Conservation (phyloP, 1,140 invertebrate genomes). For the Aradophagus sp. region DNA sequence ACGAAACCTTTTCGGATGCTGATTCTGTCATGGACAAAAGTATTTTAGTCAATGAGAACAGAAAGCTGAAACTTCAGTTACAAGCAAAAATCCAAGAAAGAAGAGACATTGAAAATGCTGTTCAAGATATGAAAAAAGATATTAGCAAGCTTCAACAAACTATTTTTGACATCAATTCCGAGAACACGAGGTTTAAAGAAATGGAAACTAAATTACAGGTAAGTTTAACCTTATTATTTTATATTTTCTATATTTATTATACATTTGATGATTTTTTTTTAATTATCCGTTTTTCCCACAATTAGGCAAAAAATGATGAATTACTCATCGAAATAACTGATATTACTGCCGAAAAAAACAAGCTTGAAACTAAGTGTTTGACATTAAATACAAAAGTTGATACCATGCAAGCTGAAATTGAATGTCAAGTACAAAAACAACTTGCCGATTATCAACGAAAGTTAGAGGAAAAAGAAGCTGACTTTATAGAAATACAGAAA, state of each 20-base stretch:
- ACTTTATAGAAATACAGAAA: too few species aligned
- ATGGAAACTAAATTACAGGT: conserved; percentile 9
- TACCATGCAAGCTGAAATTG: too few species aligned
- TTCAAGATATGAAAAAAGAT: conserved; percentile 60
- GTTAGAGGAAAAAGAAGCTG: too few species aligned
- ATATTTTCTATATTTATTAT: not conserved
- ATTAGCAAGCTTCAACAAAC: conserved; percentile 63
- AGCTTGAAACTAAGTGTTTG: too few species aligned
- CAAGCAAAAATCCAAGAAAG: conserved; percentile 58
- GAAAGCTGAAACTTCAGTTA: conserved; percentile 54
- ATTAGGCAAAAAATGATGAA: too few species aligned
- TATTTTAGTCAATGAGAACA: conserved; percentile 60
- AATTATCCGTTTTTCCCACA: too few species aligned
- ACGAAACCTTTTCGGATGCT: conserved; percentile 7
- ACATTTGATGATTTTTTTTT: too few species aligned
- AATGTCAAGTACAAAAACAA: too few species aligned
- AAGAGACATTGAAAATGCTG: conserved; percentile 62
- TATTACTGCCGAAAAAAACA: not conserved
- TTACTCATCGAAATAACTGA: too few species aligned
- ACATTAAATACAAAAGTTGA: too few species aligned
- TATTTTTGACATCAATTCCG: conserved; percentile 60
- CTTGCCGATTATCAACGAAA: too few species aligned
- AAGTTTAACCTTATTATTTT: not conserved
- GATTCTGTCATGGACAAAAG: conserved; percentile 40
- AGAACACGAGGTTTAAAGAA: conserved; percentile 57